Evolutionary conservation across 2,888 invertebrate species (phyloP), one percentile per base, ranked within the genome.

Genomic region (Strigamia crassipes): DNA sequence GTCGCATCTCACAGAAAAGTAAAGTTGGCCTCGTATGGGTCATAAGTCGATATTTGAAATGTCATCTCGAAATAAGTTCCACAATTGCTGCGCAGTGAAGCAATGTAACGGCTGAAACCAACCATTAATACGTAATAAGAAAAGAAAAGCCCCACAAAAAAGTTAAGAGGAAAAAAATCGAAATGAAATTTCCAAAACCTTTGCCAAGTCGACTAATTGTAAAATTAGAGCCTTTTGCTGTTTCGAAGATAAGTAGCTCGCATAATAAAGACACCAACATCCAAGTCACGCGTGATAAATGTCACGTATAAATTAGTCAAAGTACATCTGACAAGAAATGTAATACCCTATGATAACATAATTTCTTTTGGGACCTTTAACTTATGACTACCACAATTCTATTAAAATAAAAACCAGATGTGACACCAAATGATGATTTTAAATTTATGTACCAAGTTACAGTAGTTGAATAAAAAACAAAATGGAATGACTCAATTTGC

Each of bases 11-110:
- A n/a, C 15, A n/a, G 8, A 73, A 73, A 73, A 73, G 13, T 73
- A 31, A 73, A 73, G 31, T 31, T 27, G 73, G 23, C 73, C 73
- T 31, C 73, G 31, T 15, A 27, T 13, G 8, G 73, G 31, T 73
- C 27, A 31, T 73, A 73, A 73, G 73, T 73, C 73, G 73, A 73
- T 73, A 73, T 56, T 56, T 56, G 56, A 56, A 56, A 56, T 73
- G 73, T 73, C 73, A 31, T 73, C 73, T 73, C 31, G 31, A 73
- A 73, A n/a, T 73, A 73, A 73, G 27, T 73, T 73, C 73, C 73
- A 73, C 31, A 23, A 23, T 73, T 56, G 56, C 27, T 27, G 73
- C 23, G 23, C 73, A 73, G 31, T 27, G 73, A 73, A 15, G 73
- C 73, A 27, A 4, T 27, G 8, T 18, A 56, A 56, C 18, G 56